A percentile compares a stretch with the other conserved stretches of the same genome.
phyloP scores from a whole-genome alignment of 2,888 invertebrate species.

The Chaitophorus viminalis region DNA sequence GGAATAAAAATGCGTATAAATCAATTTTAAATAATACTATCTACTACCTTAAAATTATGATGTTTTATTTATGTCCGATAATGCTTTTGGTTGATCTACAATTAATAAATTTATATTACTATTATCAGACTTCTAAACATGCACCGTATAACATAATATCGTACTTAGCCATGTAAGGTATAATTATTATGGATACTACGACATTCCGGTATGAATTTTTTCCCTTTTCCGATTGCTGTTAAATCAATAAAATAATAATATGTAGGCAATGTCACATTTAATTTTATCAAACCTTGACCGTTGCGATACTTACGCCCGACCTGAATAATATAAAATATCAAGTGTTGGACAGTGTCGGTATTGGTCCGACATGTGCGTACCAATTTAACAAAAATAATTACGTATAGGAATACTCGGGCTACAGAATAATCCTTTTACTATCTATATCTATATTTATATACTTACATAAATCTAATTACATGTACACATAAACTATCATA shows the following conservation, averaged over 20 bases:
- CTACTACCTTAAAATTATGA: too few species aligned
- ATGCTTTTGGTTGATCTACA: not conserved
- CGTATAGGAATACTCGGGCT: not conserved
- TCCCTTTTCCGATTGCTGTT: too few species aligned
- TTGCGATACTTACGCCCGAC: constrained; percentile 43
- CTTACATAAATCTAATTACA: too few species aligned
- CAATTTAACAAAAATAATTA: not conserved
- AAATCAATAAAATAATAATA: not conserved
- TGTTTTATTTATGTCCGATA: not conserved
- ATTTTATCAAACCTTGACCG: not conserved
- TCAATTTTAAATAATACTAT: not conserved
- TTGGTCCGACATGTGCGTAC: not conserved
- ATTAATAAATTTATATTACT: too few species aligned
- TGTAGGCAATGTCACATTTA: not conserved
- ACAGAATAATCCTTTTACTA: not conserved
- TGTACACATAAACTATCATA: too few species aligned
- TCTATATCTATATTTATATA: too few species aligned
- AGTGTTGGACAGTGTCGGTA: constrained; percentile 54
- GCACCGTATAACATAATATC: too few species aligned
- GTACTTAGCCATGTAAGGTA: too few species aligned
- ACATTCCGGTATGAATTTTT: too few species aligned
- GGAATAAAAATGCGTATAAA: not conserved
- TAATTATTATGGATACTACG: too few species aligned
- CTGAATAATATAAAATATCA: constrained; percentile 46
- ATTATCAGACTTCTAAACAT: not conserved